A percentile compares a stretch with the other conserved stretches of the same genome.
Evolutionary conservation across 1,140 invertebrate genomes (phyloP).

Genomic region (Galendromus occidentalis): DNA sequence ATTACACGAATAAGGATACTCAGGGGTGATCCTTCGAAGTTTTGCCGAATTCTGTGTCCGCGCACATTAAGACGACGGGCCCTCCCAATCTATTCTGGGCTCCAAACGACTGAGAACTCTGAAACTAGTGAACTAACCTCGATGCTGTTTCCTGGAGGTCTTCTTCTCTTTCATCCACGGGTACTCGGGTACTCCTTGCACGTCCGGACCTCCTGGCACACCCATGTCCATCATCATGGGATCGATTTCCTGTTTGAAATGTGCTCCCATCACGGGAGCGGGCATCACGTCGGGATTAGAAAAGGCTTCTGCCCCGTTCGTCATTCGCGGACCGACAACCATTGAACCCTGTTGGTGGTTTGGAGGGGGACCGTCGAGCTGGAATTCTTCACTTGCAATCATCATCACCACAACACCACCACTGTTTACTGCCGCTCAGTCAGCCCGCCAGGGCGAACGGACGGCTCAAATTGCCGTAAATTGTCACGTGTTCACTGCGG

Average conservation of each 20-base stretch:
- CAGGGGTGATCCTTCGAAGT: too few species aligned
- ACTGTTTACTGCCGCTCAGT: too few species aligned
- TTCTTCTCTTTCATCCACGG: slow-evolving; percentile 97
- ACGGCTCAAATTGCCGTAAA: too few species aligned
- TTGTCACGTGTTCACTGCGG: too few species aligned
- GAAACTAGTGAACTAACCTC: slow-evolving; percentile 57
- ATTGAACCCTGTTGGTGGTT: background rate
- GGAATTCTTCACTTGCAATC: slow-evolving; percentile 8
- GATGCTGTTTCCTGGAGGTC: slow-evolving; percentile 65
- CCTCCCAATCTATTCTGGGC: too few species aligned
- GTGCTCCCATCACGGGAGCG: background rate
- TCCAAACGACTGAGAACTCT: too few species aligned
- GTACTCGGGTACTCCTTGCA: slow-evolving; percentile 51
- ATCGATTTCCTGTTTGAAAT: slow-evolving; percentile 9
- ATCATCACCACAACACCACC: background rate
- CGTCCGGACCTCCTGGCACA: background rate
- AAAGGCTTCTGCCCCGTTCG: background rate
- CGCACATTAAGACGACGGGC: too few species aligned
- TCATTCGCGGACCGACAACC: background rate
- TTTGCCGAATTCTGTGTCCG: too few species aligned
- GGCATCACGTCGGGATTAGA: background rate
- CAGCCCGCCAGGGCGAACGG: too few species aligned
- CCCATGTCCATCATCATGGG: slow-evolving; percentile 9
- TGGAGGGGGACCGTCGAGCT: background rate
- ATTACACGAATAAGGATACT: too few species aligned